A percentile compares a stretch with the other conserved stretches of the same genome.
These are phyloP conservation scores for Xiphophorus hellerii DNA, from an alignment of 2,113 vertebrate genomes.

Conservation along the genomic window DNA sequence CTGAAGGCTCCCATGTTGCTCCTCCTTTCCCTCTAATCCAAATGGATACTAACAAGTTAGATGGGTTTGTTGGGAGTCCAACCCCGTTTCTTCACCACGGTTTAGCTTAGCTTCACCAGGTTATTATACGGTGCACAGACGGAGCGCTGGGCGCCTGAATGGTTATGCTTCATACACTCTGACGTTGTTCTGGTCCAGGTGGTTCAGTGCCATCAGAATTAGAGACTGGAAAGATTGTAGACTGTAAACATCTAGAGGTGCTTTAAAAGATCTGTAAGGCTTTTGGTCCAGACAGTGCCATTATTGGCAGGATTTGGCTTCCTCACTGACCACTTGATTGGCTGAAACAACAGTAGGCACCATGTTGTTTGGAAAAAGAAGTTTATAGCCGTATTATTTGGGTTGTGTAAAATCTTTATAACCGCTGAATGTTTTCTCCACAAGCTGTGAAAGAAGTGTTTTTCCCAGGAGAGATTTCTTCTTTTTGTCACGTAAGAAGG, in stretches of 20 bases:
- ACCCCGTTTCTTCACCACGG: too few species aligned
- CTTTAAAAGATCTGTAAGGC: slow-evolving; percentile 67
- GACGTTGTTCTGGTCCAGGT: slow-evolving; percentile 60
- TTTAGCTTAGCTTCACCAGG: too few species aligned
- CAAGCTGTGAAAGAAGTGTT: neutral
- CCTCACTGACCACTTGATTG: slow-evolving; percentile 13
- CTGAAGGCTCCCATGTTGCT: too few species aligned
- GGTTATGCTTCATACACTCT: slow-evolving; percentile 55
- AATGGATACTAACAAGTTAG: too few species aligned
- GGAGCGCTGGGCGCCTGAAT: too few species aligned
- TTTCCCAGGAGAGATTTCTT: too few species aligned
- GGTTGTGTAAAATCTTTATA: slow-evolving; percentile 22
- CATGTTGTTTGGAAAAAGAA: slow-evolving; percentile 24
- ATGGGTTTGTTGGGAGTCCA: too few species aligned
- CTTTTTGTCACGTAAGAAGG: too few species aligned
- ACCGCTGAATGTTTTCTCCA: slow-evolving; percentile 11
- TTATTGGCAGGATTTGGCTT: slow-evolving; percentile 29
- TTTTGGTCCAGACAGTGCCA: slow-evolving; percentile 50
- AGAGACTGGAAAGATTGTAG: slow-evolving; percentile 56
- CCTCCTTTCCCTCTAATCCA: too few species aligned
- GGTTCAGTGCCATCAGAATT: slow-evolving; percentile 71
- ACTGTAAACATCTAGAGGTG: slow-evolving; percentile 72
- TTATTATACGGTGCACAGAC: too few species aligned
- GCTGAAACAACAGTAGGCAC: slow-evolving; percentile 20
- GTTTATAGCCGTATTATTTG: slow-evolving; percentile 48